A percentile compares a stretch with the other conserved stretches of the same genome.
phyloP scores from a whole-genome alignment of 2,113 vertebrate species.

The Acanthisitta chloris region DNA sequence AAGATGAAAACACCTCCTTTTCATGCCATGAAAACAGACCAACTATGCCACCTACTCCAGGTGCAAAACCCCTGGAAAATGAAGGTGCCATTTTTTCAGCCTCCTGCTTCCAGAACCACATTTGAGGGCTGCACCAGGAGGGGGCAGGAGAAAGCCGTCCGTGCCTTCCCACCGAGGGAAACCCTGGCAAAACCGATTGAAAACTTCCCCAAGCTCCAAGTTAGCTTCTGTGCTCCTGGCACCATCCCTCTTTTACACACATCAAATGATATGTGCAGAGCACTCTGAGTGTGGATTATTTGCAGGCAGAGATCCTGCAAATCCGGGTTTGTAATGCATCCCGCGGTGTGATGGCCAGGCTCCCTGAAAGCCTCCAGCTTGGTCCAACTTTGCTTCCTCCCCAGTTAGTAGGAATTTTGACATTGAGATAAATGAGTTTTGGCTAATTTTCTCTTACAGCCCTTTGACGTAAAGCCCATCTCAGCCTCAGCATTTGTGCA shows the following conservation, averaged over 20 bases:
- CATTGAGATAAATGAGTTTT: conserved; percentile 21
- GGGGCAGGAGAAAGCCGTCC: conserved; percentile 62
- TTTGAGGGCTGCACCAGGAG: conserved; percentile 55
- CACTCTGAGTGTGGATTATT: neutral
- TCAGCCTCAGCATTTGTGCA: neutral
- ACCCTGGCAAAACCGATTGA: conserved; percentile 24
- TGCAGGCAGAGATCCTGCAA: conserved; percentile 34
- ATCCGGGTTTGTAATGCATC: conserved; percentile 40
- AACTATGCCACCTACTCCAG: neutral
- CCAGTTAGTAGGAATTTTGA: neutral
- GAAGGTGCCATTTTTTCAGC: conserved; percentile 29
- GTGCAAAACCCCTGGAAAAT: neutral
- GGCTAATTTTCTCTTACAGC: neutral
- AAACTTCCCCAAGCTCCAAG: conserved; percentile 40
- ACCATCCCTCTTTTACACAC: conserved; percentile 16
- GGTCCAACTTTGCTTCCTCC: neutral
- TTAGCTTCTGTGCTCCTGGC: conserved; percentile 55
- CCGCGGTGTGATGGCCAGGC: neutral
- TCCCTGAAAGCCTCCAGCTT: neutral
- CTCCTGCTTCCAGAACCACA: neutral
- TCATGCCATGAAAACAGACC: neutral
- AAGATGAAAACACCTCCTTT: neutral
- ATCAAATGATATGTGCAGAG: conserved; percentile 36
- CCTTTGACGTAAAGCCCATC: neutral
- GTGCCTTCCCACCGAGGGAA: neutral